phyloP scores from a whole-genome alignment of 2,797 vertebrate species.

The Pelobates cultripes region DNA sequence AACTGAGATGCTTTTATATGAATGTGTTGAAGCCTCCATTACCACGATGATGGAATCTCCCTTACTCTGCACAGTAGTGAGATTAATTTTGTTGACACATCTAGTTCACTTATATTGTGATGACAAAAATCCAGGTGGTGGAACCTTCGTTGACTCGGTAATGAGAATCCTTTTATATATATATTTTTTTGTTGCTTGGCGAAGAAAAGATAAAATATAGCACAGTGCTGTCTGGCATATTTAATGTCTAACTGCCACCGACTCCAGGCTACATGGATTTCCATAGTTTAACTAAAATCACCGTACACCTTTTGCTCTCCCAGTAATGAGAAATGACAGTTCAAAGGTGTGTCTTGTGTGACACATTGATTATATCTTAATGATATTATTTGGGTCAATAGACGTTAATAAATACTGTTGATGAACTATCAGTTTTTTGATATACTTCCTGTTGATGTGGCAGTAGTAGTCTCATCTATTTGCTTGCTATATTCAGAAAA shows the following conservation, averaged over 20 bases:
- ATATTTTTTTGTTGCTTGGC: neutral
- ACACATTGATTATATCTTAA: no score
- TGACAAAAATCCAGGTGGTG: no score
- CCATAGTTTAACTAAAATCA: neutral
- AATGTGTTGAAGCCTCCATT: no score
- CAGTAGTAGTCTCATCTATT: neutral
- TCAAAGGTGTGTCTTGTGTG: no score
- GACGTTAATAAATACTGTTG: no score
- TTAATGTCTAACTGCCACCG: neutral
- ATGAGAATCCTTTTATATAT: neutral
- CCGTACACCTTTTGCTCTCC: neutral
- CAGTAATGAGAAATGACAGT: neutral
- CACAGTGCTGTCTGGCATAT: neutral
- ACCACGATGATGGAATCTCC: no score
- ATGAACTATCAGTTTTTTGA: neutral
- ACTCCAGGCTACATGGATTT: neutral
- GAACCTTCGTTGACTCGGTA: neutral
- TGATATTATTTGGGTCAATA: no score
- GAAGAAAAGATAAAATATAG: neutral
- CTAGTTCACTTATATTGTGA: no score
- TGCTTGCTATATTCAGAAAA: neutral
- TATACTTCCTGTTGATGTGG: neutral
- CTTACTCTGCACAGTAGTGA: no score
- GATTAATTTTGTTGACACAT: no score
- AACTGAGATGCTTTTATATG: no score